Conservation (phyloP, 2,888 invertebrate genomes). For the Parascotia fuliginaria region DNA sequence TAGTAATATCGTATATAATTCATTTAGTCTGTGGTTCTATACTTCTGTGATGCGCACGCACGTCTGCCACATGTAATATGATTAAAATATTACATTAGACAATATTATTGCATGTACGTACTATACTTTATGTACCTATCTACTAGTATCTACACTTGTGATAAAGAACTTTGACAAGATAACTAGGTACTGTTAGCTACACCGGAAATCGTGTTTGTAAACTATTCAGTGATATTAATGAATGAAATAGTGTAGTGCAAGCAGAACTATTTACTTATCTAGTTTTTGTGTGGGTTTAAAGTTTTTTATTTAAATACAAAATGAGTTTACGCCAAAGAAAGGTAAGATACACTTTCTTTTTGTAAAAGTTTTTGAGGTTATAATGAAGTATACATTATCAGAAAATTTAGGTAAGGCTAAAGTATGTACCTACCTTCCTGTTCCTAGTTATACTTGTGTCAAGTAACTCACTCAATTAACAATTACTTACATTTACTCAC, state of each 20-base stretch:
- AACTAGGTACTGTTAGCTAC: too few species aligned
- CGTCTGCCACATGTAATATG: conserved; percentile 14
- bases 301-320: conserved; percentile 16
- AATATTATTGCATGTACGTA: too few species aligned
- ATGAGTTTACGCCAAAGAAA: conserved; percentile 70
- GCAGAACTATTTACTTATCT: too few species aligned
- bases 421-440: too few species aligned
- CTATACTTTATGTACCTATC: neutral
- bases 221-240: neutral
- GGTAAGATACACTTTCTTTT: too few species aligned
- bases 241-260: neutral
- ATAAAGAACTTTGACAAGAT: neutral
- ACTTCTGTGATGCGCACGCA: conserved; percentile 21
- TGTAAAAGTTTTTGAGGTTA: too few species aligned
- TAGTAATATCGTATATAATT: too few species aligned
- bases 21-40: conserved; percentile 32
- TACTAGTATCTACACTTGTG: neutral
- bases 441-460: too few species aligned
- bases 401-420: too few species aligned
- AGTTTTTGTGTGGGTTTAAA: neutral
- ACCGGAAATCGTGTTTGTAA: neutral
- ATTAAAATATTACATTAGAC: conserved; percentile 4
- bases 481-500: too few species aligned
- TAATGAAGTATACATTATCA: too few species aligned
- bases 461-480: too few species aligned